phyloP scores from a whole-genome alignment of 2,888 invertebrate genomes.

The Ecliptopera silaceata region DNA sequence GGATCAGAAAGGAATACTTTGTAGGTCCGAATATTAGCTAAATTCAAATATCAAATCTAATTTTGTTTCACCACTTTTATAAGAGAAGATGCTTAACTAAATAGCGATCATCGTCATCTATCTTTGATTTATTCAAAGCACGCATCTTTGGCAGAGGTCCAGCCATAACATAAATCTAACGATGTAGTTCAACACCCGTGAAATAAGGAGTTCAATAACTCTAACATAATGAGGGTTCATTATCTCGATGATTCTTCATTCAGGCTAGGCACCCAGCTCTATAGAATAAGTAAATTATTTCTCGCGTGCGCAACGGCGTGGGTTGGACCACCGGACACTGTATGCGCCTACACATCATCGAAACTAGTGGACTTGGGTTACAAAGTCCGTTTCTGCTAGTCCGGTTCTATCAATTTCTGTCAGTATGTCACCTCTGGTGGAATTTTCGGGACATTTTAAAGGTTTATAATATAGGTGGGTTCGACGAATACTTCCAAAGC shows the following conservation, averaged over 20 bases:
- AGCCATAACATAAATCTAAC: neutral
- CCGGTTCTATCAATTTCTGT: too few relatives aligned
- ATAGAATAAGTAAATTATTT: conserved; percentile 24
- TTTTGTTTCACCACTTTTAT: too few relatives aligned
- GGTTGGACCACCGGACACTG: conserved; percentile 32
- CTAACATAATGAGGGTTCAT: conserved; percentile 16
- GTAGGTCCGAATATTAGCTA: too few relatives aligned
- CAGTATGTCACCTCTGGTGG: too few relatives aligned
- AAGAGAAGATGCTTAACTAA: too few relatives aligned
- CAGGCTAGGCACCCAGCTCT: conserved; percentile 11
- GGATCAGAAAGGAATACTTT: too few relatives aligned
- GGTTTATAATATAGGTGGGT: too few relatives aligned
- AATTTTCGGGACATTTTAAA: too few relatives aligned
- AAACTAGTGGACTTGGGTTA: conserved; percentile 16
- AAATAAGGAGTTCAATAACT: conserved; percentile 16
- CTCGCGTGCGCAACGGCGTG: conserved; percentile 28
- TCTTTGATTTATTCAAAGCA: neutral
- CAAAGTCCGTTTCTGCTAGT: neutral
- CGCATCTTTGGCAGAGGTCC: neutral
- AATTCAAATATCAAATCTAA: too few relatives aligned
- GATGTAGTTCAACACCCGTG: conserved; percentile 3
- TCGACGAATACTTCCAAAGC: too few relatives aligned
- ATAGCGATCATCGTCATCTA: neutral
- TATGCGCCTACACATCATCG: conserved; percentile 27
- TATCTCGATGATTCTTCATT: conserved; percentile 18